phyloP scores from a whole-genome alignment of 2,888 invertebrate species.

The Epiblema foenella region DNA sequence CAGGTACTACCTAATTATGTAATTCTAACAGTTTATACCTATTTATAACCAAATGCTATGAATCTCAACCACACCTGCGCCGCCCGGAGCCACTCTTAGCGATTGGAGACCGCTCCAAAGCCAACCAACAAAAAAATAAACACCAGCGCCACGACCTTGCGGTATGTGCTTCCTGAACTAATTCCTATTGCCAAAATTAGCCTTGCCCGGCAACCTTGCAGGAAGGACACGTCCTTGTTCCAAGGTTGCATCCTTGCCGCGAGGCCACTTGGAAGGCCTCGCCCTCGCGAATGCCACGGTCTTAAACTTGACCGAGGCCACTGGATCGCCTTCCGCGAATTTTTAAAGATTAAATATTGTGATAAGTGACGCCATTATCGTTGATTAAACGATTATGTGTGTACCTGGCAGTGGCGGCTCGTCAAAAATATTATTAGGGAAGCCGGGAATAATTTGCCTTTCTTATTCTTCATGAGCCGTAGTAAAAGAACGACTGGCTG shows the following conservation, averaged over 20 bases:
- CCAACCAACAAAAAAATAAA: no score
- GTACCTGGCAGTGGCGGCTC: no score
- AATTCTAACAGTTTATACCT: no score
- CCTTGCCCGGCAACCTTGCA: slow-evolving; percentile 19
- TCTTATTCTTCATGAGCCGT: no score
- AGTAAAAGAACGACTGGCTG: no score
- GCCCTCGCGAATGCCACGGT: slow-evolving; percentile 25
- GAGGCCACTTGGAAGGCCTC: slow-evolving; percentile 35
- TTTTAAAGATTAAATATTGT: slow-evolving; percentile 21
- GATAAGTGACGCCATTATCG: slow-evolving; percentile 31
- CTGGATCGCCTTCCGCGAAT: slow-evolving; percentile 25
- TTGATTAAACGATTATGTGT: slow-evolving; percentile 2
- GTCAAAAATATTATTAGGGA: no score
- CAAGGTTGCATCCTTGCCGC: slow-evolving; percentile 52
- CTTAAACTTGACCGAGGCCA: slow-evolving; percentile 27
- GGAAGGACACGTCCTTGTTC: slow-evolving; percentile 51
- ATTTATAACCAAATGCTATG: not conserved
- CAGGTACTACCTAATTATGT: no score
- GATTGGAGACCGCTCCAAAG: no score
- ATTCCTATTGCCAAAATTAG: slow-evolving; percentile 23
- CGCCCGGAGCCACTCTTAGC: no score
- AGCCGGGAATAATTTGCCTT: no score
- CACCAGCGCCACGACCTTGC: slow-evolving; percentile 16
- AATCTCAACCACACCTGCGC: not conserved
- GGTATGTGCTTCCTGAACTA: slow-evolving; percentile 10